Evolutionary conservation across 2,888 invertebrate genomes (phyloP), one percentile per base, ranked within the genome.

Genomic region (Archaeoteleia sp.): DNA sequence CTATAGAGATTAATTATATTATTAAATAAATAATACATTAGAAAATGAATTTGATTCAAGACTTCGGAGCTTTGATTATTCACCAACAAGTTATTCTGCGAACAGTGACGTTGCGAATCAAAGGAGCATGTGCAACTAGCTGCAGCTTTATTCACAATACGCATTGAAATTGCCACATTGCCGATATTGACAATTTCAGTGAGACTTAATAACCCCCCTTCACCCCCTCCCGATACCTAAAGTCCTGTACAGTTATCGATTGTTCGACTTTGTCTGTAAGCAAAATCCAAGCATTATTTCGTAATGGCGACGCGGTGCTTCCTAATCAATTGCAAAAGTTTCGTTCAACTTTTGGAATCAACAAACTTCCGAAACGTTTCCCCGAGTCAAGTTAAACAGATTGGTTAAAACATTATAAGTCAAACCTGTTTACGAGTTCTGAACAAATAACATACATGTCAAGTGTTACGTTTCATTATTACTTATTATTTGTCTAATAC

Each of bases 171-270:
- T 53, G 53, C 58, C 58, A 58, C 66, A 58, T 53, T 48, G 53
- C 48, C 58, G 37, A 58, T 66, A 66, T 66, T 58, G 58, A 58
- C 58, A 58, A 58, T 66, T 58, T 58, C 25, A 58, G 58, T 27
- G 37, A 23, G 58, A 66, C 43, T 66, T 66, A 66, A 60, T 60
- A 66, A 46, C 25, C 43, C 55, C 25, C 43, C 55, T 37, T 34
- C 9, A 8, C 9, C 20, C 9, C 8, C 51, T 1, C 6, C 6
- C 20, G 23, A 23, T 29, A 6, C 27, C 30, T 9, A 30, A 57
- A 55, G 45, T 32, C 7, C 20, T 14, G 42, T 48, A 48, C 46
- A 62, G 14, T 51, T 65, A 58, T 58, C 58, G 58, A 66, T 66
- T 48, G 32, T 35, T 40, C 30, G 46, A 57, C 57, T 46, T 51